Conservation (phyloP, 2,113 vertebrate species). For the Corythaeola cristata region DNA sequence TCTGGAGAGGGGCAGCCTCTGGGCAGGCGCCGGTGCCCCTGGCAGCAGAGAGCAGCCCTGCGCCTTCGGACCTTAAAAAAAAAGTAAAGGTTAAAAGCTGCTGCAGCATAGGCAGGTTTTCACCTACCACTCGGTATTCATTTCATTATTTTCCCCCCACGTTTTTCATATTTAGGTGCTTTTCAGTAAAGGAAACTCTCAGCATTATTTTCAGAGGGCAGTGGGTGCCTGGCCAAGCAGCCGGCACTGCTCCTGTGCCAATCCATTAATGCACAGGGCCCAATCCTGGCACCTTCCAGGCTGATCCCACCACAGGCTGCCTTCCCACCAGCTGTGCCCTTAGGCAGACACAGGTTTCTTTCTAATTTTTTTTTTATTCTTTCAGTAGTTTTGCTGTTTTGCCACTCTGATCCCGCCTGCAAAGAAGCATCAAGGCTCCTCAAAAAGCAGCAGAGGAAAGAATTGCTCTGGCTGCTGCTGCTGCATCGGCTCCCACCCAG, state of each 20-base stretch:
- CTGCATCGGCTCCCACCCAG: not conserved
- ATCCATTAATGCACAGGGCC: not conserved
- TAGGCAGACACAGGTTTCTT: not conserved
- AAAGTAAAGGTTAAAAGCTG: not conserved
- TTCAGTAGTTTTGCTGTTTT: not conserved
- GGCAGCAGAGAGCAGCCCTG: not conserved
- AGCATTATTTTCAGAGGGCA: not conserved
- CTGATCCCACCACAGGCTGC: not conserved
- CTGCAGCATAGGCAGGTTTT: fast-evolving
- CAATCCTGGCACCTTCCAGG: not conserved
- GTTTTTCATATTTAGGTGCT: not conserved
- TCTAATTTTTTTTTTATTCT: not conserved
- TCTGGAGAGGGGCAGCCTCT: not conserved
- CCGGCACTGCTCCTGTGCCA: not conserved
- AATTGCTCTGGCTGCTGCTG: fast-evolving
- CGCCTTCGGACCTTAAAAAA: not conserved
- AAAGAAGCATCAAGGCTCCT: not conserved
- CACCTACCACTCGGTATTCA: fast-evolving
- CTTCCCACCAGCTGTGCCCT: fast-evolving
- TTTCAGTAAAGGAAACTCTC: not conserved
- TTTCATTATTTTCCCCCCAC: too few species aligned
- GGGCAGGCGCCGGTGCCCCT: fast-evolving
- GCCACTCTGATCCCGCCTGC: not conserved
- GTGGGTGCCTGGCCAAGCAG: not conserved
- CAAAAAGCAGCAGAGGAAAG: not conserved